Evolutionary conservation across 2,888 invertebrate species (phyloP).

Genomic region (Seira sanloemensis): DNA sequence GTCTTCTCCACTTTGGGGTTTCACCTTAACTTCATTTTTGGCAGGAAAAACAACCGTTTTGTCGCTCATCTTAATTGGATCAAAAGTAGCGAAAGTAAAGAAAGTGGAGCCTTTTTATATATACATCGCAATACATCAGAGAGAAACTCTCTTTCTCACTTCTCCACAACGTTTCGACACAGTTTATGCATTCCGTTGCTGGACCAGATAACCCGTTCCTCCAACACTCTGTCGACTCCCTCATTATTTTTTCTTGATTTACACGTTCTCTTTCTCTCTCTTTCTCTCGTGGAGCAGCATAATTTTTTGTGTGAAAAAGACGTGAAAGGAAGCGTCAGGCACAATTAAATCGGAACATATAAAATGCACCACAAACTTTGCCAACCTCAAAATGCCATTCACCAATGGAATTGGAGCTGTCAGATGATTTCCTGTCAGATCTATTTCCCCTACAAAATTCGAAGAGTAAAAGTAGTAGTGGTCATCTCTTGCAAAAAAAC

Average conservation of each 20-base stretch:
- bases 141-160: not conserved
- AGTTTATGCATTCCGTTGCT: constrained; percentile 4
- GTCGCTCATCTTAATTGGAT: constrained; percentile 62
- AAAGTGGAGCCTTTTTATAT: not conserved
- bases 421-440: constrained; percentile 41
- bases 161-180: not conserved
- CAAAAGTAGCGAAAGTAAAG: constrained; percentile 49
- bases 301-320: no score
- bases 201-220: not conserved
- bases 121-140: no score
- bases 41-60: constrained; percentile 59
- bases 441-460: not conserved
- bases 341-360: not conserved
- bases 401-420: constrained; percentile 28
- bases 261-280: not conserved
- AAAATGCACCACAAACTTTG: constrained; percentile 26
- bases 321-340: not conserved
- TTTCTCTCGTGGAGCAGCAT: not conserved
- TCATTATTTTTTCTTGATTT: constrained; percentile 4
- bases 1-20: constrained; percentile 38
- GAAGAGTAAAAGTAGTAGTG: not conserved
- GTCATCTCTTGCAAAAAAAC: not conserved
- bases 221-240: not conserved
- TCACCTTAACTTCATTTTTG: constrained; percentile 50
- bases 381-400: constrained; percentile 62